Evolutionary conservation across 2,888 invertebrate genomes (phyloP).

Genomic region (Dynastes hyllus): DNA sequence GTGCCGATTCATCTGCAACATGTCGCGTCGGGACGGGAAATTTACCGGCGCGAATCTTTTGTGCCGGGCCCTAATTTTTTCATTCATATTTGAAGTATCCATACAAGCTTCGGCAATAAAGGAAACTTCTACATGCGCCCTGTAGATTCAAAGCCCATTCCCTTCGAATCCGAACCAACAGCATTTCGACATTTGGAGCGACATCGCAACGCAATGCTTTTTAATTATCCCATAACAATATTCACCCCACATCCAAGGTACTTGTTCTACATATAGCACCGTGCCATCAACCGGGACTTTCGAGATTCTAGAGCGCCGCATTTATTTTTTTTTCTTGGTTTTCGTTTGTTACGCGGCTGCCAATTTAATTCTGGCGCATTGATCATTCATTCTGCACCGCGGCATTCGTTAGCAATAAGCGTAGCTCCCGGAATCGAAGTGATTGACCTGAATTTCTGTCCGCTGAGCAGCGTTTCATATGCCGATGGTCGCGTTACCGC

Average conservation of each 20-base stretch:
- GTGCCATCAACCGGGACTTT: slow-evolving; percentile 1
- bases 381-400: slow-evolving; percentile 37
- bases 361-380: slow-evolving; percentile 18
- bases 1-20: too few relatives aligned
- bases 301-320: background rate
- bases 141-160: background rate
- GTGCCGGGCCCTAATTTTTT: too few relatives aligned
- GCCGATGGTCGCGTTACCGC: slow-evolving; percentile 12
- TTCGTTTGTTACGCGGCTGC: slow-evolving; percentile 4
- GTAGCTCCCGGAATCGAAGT: slow-evolving; percentile 22
- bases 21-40: too few relatives aligned
- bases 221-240: background rate
- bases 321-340: slow-evolving; percentile 10
- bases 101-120: too few relatives aligned
- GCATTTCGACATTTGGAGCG: background rate
- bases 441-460: slow-evolving; percentile 41
- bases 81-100: background rate
- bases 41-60: too few relatives aligned
- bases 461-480: slow-evolving; percentile 16
- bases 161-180: background rate
- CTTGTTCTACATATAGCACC: background rate
- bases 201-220: background rate
- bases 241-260: background rate
- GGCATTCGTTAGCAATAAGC: slow-evolving; percentile 27
- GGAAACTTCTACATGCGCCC: too few relatives aligned